Base-by-base conservation (phyloP, 2,888 invertebrate genomes). In the Drosophila antonietae region DNA sequence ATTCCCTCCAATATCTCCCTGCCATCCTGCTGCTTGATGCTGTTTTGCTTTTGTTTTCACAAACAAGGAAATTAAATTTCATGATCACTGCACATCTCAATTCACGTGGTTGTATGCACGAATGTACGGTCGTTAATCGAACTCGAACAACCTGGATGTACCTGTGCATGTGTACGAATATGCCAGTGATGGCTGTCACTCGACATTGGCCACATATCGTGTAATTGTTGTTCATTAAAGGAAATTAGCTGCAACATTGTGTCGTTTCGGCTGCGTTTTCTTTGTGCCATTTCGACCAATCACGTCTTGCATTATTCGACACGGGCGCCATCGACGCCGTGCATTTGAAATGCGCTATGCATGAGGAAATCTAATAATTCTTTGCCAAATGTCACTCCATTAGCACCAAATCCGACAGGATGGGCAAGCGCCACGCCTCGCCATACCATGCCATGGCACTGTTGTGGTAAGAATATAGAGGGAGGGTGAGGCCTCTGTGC, bases 321-420 rank as follows among this genome's bases (percentile, higher is more conserved):
- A 46, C 43, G 39, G 28, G 44, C 41, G 15, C 3, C 51, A 39
- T 20, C 33, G 52, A 53, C n/a, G 44, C 55, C 56, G 18, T 65
- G 51, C 65, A 69, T 72, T 80, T 69, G 58, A 66, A 75, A 78
- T 83, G 68, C 75, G 61, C 68, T 56, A 56, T 86, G 89, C 81
- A 89, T 83, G 88, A 72, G 75, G 68, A 87, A 89, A 87, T 89
- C 83, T 76, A 89, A 85, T 89, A 89, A 88, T 78, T 87, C 83
- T 70, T 89, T 56, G 68, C 77, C 77, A 88, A 85, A 80, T 82
- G 85, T 89, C 88, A 85, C 85, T 81, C 81, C 79, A 88, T 83
- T 85, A 85, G 88, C 78, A 75, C 58, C 77, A 74, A 83, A 87
- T 78, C 70, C 75, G 68, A 72, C 52, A 60, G 61, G 72, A 88